Evolutionary conservation across 2,888 invertebrate genomes (phyloP).

Genomic region (Polymixis lichenea): DNA sequence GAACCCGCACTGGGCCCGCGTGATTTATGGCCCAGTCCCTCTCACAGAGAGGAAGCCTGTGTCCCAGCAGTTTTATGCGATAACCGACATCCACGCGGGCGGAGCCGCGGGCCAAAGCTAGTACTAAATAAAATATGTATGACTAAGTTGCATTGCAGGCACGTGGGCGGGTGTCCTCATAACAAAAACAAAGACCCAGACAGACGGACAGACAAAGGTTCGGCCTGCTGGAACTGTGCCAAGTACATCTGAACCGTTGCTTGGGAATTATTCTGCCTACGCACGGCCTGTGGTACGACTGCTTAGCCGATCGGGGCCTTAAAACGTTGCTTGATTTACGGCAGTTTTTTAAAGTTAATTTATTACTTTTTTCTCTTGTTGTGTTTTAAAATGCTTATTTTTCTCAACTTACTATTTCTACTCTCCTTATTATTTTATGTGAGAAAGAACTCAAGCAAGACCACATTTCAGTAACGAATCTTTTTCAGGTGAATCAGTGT

Average conservation of each 20-base stretch:
- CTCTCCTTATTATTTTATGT: constrained; percentile 16
- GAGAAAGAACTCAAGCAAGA: constrained; percentile 1
- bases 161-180: constrained; percentile 67
- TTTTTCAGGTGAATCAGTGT: not conserved
- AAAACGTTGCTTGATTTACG: constrained; percentile 45
- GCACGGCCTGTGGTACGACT: too few species aligned
- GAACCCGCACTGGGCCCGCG: too few species aligned
- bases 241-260: constrained; percentile 70
- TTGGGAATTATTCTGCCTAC: constrained; percentile 67
- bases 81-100: not conserved
- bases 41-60: too few species aligned
- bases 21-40: too few species aligned
- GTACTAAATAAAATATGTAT: constrained; percentile 50
- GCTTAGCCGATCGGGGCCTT: constrained; percentile 50
- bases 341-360: constrained; percentile 17
- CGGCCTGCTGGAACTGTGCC: constrained; percentile 78
- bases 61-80: too few species aligned
- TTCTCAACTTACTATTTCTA: too few species aligned
- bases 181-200: constrained; percentile 82
- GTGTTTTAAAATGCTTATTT: constrained; percentile 5
- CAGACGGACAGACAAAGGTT: constrained; percentile 81
- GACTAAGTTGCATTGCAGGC: constrained; percentile 53
- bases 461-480: not conserved
- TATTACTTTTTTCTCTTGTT: constrained; percentile 18
- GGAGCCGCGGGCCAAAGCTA: not conserved